phyloP scores from a whole-genome alignment of 2,797 vertebrate species.

The Alosa sapidissima region DNA sequence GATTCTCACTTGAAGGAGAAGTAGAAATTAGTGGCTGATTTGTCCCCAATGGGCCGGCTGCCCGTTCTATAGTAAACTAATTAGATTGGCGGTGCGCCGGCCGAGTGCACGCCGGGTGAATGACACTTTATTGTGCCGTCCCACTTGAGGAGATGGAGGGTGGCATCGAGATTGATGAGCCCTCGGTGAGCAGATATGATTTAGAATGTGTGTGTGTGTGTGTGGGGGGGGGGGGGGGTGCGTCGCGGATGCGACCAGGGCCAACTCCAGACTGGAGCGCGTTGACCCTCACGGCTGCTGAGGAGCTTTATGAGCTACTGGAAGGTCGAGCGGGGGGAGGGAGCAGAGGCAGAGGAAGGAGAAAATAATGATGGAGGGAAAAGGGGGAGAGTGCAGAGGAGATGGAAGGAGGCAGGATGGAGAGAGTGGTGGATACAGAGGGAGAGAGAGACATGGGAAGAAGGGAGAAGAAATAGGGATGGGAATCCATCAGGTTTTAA shows the following conservation, averaged over 20 bases:
- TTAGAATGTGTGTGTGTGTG: background rate
- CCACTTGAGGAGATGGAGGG: slow-evolving; percentile 56
- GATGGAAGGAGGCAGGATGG: background rate
- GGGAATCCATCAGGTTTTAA: slow-evolving; percentile 39
- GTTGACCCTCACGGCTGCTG: background rate
- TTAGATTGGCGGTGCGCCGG: slow-evolving; percentile 62
- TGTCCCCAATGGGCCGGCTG: slow-evolving; percentile 52
- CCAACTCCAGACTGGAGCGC: background rate
- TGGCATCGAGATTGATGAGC: slow-evolving; percentile 54
- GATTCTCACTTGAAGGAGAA: slow-evolving; percentile 50
- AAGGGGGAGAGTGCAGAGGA: background rate
- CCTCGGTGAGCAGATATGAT: slow-evolving; percentile 44
- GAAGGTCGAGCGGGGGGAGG: background rate
- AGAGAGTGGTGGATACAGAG: background rate
- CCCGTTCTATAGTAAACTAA: slow-evolving; percentile 63
- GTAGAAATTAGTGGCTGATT: slow-evolving; percentile 53
- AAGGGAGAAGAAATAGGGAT: background rate
- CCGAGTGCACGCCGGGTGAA: slow-evolving; percentile 56
- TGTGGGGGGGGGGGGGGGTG: background rate
- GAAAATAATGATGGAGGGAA: background rate
- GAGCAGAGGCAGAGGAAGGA: background rate
- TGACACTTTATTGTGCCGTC: slow-evolving; percentile 42
- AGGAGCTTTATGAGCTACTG: background rate
- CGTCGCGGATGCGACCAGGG: background rate
- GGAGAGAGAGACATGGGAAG: background rate